Evolutionary conservation across 2,113 vertebrate species (phyloP), one percentile per base, ranked within the genome.

Genomic region (Notarius quadriscutis): DNA sequence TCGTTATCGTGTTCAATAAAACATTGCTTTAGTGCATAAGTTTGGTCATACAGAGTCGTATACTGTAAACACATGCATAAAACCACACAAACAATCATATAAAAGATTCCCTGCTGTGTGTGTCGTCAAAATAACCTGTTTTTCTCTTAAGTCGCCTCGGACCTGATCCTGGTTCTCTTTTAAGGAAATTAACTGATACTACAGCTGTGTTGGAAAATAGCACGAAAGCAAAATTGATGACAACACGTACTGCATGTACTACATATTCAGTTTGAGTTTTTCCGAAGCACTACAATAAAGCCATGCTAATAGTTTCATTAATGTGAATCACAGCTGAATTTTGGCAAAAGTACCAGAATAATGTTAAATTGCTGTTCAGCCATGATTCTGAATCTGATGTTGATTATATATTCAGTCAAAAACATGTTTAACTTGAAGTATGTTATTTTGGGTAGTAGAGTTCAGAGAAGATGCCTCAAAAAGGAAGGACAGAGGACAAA

Each of bases 261-360:
- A 57, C n/a, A 72, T 25, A 65, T 18, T 30, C 62, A 41, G 20
- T 48, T 84, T 57, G 74, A 58, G 53, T 30, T 65, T 75, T 51
- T 74, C 63, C 80, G n/a, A 25, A 86, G 57, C 75, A 41, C 85
- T 62, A 60, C 50, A 34, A 86, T 86, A 75, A 62, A 60, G 27
- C 62, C 84, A 30, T 0, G 2, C 30, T 58, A 7, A 60, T 79
- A 15, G 50, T 48, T 80, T 58, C 57, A 75, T 63, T 14, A 53
- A 62, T 14, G 50, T 25, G 72, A 84, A 71, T 71, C 50, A 72
- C 83, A 55, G 30, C 83, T 84, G 83, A 72, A 57, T 58, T 74
- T 51, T 58, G 27, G 25, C n/a, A 83, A n/a, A 2, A 27, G 5
- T 2, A 58, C 4, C 4, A 7, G 18, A n/a, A 17, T 53, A 51